A percentile compares a stretch with the other conserved stretches of the same genome.
Conservation (phyloP, 2,797 vertebrate species). For the Tauraco hartlaubi region DNA sequence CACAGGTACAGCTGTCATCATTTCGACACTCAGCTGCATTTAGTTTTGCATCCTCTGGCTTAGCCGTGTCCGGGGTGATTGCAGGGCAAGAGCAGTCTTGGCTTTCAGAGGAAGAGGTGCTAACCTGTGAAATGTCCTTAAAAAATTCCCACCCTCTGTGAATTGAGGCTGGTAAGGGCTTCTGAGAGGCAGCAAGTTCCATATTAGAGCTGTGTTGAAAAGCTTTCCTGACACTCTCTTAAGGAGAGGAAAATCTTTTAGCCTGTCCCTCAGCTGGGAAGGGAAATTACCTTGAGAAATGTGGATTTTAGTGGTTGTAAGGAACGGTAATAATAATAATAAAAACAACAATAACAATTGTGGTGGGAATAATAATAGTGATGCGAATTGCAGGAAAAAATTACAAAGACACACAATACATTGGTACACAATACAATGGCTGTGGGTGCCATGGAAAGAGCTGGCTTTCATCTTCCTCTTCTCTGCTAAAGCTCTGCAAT, state of each 20-base stretch:
- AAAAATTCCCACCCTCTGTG: accelerated
- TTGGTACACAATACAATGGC: accelerated
- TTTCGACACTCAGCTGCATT: accelerated
- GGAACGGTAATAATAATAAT: background rate
- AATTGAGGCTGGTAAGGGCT: background rate
- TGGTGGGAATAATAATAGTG: background rate
- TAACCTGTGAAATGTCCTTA: background rate
- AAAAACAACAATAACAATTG: accelerated
- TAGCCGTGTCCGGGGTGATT: background rate
- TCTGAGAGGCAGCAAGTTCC: background rate
- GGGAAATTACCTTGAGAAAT: background rate
- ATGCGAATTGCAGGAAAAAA: background rate
- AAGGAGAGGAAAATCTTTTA: background rate
- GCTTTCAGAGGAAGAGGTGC: background rate
- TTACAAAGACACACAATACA: accelerated
- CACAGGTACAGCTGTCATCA: background rate
- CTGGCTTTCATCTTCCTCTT: background rate
- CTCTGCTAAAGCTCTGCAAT: background rate
- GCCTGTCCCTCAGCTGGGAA: background rate
- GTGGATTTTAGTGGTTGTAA: background rate
- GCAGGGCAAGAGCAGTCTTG: accelerated
- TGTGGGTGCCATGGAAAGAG: background rate
- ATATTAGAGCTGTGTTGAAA: accelerated
- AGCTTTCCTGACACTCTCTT: background rate
- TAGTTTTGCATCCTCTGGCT: background rate